These are phyloP conservation scores for Euplexia lucipara DNA, from an alignment of 2,888 invertebrate genomes.

Conservation along the genomic window DNA sequence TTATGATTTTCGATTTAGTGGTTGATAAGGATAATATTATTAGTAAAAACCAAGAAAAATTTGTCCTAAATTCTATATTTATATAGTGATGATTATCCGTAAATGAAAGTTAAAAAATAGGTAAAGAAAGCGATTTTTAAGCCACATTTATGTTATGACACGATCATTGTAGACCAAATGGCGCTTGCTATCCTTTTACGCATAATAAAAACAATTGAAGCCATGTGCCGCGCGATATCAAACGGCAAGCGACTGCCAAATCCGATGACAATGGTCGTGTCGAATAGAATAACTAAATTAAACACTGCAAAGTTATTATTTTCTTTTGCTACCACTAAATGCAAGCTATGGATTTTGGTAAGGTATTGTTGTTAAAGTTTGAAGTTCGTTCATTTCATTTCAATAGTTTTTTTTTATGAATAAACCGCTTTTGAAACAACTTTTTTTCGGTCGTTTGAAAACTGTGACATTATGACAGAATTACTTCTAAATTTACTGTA, in stretches of 20 bases:
- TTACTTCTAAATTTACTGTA: neutral
- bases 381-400: neutral
- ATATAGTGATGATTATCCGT: conserved; percentile 17
- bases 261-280: conserved; percentile 71
- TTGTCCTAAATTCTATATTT: conserved; percentile 8
- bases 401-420: too few species aligned
- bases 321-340: conserved; percentile 37
- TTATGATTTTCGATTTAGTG: conserved; percentile 24
- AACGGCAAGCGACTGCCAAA: conserved; percentile 73
- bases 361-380: conserved; percentile 7
- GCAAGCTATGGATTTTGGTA: conserved; percentile 33
- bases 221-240: conserved; percentile 67
- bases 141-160: conserved; percentile 59
- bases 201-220: conserved; percentile 70
- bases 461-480: neutral
- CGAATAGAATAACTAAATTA: conserved; percentile 69
- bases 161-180: conserved; percentile 67
- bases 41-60: neutral
- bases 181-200: conserved; percentile 69
- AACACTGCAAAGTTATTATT: conserved; percentile 51
- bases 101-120: conserved; percentile 46
- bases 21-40: conserved; percentile 1
- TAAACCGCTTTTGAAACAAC: too few species aligned
- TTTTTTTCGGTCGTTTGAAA: neutral
- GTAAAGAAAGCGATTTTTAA: conserved; percentile 69